Evolutionary conservation across 2,888 invertebrate genomes (phyloP).

Genomic region (Volucella bombylans): DNA sequence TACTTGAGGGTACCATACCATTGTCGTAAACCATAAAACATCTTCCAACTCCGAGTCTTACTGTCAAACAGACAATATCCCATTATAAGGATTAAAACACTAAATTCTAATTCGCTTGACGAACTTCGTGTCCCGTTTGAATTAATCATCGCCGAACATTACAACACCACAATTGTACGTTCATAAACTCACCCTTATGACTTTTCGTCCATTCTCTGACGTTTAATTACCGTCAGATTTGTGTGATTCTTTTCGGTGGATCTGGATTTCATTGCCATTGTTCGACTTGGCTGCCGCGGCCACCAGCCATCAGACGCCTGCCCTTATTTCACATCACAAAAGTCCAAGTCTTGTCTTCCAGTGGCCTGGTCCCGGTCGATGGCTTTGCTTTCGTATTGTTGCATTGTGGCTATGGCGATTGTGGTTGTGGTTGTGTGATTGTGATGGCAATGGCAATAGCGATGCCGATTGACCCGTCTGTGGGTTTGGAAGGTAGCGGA

Average conservation of each 20-base stretch:
- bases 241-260: background rate
- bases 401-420: background rate
- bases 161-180: slow-evolving; percentile 1
- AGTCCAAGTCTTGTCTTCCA: background rate
- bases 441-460: background rate
- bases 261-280: slow-evolving; percentile 15
- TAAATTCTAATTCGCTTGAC: slow-evolving; percentile 9
- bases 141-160: slow-evolving; percentile 18
- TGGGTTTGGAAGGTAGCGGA: background rate
- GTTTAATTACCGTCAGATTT: slow-evolving; percentile 42
- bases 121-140: slow-evolving; percentile 12
- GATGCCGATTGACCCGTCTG: slow-evolving; percentile 25
- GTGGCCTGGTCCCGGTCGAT: slow-evolving; percentile 7
- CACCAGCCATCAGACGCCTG: too few species aligned
- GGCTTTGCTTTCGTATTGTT: background rate
- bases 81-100: background rate
- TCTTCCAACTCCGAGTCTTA: too few species aligned
- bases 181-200: slow-evolving; percentile 31
- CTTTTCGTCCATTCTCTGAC: slow-evolving; percentile 1
- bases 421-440: background rate
- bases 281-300: background rate
- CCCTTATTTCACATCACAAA: slow-evolving; percentile 14
- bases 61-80: background rate
- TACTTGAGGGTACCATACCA: too few species aligned
- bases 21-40: too few species aligned